These are phyloP conservation scores for Electrona antarctica DNA, from an alignment of 2,113 vertebrate genomes.

Conservation along the genomic window DNA sequence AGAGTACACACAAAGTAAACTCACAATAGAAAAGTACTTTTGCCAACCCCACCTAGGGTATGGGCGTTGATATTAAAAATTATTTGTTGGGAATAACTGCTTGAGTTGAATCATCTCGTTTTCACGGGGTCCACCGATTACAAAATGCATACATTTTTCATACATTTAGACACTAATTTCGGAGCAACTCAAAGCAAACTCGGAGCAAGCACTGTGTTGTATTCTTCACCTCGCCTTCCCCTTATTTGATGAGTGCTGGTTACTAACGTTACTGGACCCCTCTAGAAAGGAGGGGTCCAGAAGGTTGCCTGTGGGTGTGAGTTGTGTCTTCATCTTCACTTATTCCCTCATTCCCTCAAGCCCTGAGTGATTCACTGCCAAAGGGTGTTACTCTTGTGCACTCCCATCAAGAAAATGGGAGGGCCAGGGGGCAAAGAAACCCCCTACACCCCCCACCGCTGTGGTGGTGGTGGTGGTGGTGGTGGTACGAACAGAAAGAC, in stretches of 20 bases:
- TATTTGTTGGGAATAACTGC: no score
- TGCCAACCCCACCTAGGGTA: no score
- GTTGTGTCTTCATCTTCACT: slow-evolving; percentile 6
- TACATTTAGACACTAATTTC: no score
- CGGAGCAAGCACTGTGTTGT: no score
- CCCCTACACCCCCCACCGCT: not conserved
- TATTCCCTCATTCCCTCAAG: not conserved
- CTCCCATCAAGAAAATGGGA: not conserved
- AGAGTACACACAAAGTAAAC: no score
- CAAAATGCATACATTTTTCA: no score
- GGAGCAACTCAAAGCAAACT: no score
- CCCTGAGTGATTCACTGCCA: slow-evolving; percentile 2
- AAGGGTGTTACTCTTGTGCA: not conserved
- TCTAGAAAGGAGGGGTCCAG: slow-evolving; percentile 3
- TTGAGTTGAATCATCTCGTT: no score
- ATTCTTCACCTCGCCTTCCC: no score
- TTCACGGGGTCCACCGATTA: no score
- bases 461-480: not conserved
- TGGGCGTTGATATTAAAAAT: no score
- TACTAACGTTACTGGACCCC: slow-evolving; percentile 4
- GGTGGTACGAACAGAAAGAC: not conserved
- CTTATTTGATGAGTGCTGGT: slow-evolving; percentile 23
- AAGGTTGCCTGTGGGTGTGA: not conserved
- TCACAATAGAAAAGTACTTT: no score
- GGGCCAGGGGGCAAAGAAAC: slow-evolving; percentile 3